A percentile compares a stretch with the other conserved stretches of the same genome.
Conservation (phyloP, 2,888 invertebrate species). For the Camptogramma bilineatum region DNA sequence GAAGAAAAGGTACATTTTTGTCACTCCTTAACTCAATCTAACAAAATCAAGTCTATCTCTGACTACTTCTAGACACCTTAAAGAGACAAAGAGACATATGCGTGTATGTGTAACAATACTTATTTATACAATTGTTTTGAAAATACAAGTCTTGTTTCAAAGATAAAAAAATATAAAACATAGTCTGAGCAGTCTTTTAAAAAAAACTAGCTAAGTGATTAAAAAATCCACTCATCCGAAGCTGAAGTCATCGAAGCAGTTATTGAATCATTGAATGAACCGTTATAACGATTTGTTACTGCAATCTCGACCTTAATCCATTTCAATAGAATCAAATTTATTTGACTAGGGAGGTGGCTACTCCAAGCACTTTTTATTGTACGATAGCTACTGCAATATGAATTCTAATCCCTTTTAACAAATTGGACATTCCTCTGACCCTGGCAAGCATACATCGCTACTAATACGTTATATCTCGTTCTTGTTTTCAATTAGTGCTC, state of each 20-base stretch:
- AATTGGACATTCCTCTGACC: neutral
- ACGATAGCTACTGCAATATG: constrained; percentile 9
- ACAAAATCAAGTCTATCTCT: too few species aligned
- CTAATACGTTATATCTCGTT: constrained; percentile 3
- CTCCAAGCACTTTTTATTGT: neutral
- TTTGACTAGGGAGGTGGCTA: neutral
- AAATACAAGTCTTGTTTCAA: neutral
- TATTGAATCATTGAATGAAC: constrained; percentile 14
- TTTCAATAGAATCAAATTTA: constrained; percentile 7
- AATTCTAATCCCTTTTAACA: constrained; percentile 6
- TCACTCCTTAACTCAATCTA: too few species aligned
- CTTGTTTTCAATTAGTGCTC: constrained; percentile 18
- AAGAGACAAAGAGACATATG: too few species aligned
- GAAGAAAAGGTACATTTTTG: too few species aligned
- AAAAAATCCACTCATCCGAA: constrained; percentile 17
- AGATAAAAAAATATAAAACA: neutral
- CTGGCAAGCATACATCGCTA: neutral
- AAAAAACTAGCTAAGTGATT: constrained; percentile 11
- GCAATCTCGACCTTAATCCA: constrained; percentile 11
- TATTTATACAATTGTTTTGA: neutral
- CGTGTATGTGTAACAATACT: too few species aligned
- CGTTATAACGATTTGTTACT: neutral
- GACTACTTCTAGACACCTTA: too few species aligned
- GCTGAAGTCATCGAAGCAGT: constrained; percentile 13
- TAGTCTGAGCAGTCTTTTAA: neutral